Evolutionary conservation across 64 coral and sea anemone species (phyloP).

Genomic region (Anthopleura sola): DNA sequence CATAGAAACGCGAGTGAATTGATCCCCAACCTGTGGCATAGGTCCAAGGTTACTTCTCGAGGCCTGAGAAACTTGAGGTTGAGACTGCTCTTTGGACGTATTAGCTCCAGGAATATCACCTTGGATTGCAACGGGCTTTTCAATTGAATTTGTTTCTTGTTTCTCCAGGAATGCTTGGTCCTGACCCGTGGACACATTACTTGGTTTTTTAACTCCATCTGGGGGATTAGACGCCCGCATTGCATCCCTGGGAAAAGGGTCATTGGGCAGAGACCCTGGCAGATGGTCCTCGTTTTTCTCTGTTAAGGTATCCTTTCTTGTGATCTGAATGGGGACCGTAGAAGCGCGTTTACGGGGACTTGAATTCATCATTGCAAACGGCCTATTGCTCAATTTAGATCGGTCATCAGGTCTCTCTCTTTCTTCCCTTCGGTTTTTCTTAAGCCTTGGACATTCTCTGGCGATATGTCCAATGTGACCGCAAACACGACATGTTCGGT

Average conservation of each 20-base stretch:
- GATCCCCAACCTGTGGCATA: neutral
- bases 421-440: conserved; percentile 60
- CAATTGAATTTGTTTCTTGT: neutral
- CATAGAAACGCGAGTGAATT: neutral
- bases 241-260: neutral
- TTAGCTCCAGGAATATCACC: neutral
- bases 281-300: neutral
- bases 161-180: neutral
- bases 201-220: neutral
- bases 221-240: neutral
- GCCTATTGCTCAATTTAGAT: conserved; percentile 15
- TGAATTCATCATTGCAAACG: conserved; percentile 1
- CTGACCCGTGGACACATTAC: neutral
- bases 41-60: neutral
- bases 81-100: neutral
- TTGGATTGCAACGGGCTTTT: neutral
- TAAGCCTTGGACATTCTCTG: conserved; percentile 67
- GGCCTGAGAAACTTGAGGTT: neutral
- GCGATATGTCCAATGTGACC: conserved; percentile 75
- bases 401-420: conserved; percentile 30
- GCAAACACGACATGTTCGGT: conserved; percentile 72
- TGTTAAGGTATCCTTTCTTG: neutral
- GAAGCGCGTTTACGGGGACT: conserved; percentile 15
- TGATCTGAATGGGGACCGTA: neutral
- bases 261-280: neutral